These are phyloP conservation scores for Sphinx pinastri DNA, from an alignment of 2,888 invertebrate genomes.

Conservation along the genomic window DNA sequence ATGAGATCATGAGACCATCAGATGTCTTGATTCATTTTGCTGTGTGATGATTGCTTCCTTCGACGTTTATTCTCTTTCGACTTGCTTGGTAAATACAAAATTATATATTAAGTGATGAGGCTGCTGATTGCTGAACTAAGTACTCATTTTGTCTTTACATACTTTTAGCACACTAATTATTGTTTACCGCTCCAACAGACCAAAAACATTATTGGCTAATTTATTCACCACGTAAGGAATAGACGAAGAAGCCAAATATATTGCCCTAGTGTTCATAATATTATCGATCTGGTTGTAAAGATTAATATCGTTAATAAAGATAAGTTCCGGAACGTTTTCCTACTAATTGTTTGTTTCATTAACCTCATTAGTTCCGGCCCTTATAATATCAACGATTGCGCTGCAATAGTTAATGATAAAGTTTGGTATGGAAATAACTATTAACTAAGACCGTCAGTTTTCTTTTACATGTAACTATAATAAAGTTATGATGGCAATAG, in stretches of 20 bases:
- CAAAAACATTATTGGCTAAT: not conserved
- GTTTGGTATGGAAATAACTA: not conserved
- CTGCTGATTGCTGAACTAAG: no score
- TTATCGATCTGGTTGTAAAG: not conserved
- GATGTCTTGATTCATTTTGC: not conserved
- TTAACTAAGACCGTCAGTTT: not conserved
- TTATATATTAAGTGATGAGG: no score
- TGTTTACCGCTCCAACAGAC: not conserved
- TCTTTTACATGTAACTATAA: not conserved
- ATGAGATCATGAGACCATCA: constrained; percentile 4
- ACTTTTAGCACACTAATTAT: no score
- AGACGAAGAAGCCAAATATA: no score
- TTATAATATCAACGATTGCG: not conserved
- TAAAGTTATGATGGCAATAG: not conserved
- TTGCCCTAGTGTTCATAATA: not conserved
- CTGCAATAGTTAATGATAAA: not conserved
- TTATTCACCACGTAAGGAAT: not conserved
- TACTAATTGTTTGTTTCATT: constrained; percentile 1
- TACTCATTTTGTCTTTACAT: no score
- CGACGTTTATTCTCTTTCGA: constrained; percentile 16
- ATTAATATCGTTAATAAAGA: not conserved
- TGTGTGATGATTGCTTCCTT: not conserved
- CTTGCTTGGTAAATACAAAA: not conserved
- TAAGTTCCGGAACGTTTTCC: not conserved
- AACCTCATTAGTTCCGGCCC: constrained; percentile 8